Evolutionary conservation across 2,888 invertebrate genomes (phyloP).

Genomic region (Papilio demoleus): DNA sequence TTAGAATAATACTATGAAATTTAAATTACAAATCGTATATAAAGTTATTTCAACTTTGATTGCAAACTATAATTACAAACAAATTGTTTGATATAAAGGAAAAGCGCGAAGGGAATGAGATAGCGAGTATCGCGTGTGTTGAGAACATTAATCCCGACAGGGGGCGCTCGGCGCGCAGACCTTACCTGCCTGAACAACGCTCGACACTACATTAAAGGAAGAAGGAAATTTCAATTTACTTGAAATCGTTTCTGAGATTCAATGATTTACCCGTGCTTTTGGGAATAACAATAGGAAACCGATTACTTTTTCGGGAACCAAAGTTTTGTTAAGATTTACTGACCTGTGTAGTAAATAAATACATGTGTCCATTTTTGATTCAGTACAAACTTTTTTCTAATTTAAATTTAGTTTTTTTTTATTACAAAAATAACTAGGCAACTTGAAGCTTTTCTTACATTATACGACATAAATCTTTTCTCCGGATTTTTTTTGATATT

Average conservation of each 20-base stretch:
- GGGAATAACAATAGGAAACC: conserved; percentile 34
- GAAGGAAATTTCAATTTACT: conserved; percentile 52
- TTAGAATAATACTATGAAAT: conserved; percentile 6
- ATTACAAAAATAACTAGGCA: too few species aligned
- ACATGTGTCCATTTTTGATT: background rate
- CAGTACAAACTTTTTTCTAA: background rate
- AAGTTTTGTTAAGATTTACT: conserved; percentile 12
- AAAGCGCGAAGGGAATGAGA: conserved; percentile 76
- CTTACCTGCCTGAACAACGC: conserved; percentile 48
- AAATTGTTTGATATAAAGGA: conserved; percentile 78
- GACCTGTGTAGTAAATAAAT: background rate
- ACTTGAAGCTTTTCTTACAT: too few species aligned
- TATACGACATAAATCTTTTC: too few species aligned
- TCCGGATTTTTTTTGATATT: too few species aligned
- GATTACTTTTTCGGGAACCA: conserved; percentile 15
- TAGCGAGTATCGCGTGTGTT: conserved; percentile 69
- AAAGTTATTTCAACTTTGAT: conserved; percentile 46
- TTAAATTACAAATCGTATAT: conserved; percentile 37
- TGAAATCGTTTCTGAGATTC: conserved; percentile 45
- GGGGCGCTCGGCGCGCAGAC: conserved; percentile 30
- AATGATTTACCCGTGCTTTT: conserved; percentile 36
- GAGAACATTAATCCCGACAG: conserved; percentile 70
- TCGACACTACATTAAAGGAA: conserved; percentile 47
- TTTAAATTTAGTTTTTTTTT: too few species aligned
- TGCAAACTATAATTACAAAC: conserved; percentile 73